Evolutionary conservation across 2,888 invertebrate species (phyloP).

Genomic region (Callinectes sapidus): DNA sequence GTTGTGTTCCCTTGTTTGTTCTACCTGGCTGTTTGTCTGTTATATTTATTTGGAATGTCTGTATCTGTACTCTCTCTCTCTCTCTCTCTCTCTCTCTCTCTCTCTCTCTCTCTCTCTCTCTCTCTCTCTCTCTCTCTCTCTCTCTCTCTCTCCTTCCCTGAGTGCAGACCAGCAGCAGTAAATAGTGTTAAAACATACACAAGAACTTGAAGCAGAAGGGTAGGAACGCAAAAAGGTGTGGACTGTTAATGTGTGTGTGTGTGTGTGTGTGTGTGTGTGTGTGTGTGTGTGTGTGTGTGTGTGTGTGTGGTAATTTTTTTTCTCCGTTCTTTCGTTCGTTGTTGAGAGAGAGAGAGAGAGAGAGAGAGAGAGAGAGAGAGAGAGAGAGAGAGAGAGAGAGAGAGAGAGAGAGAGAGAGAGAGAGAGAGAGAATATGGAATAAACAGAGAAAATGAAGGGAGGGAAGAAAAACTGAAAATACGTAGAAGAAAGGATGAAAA

Average conservation of each 20-base stretch:
- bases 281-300: neutral
- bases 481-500: neutral
- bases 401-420: conserved; percentile 24
- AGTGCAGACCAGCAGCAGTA: neutral
- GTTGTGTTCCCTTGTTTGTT: neutral
- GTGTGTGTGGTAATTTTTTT: neutral
- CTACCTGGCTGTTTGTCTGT: neutral
- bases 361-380: conserved; percentile 37
- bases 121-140: too few species aligned
- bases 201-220: neutral
- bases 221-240: neutral
- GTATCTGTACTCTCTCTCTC: neutral
- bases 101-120: too few species aligned
- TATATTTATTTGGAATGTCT: neutral
- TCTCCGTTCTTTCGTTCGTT: neutral
- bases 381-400: conserved; percentile 37
- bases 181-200: neutral
- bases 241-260: neutral
- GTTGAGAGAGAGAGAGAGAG: conserved; percentile 37
- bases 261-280: neutral
- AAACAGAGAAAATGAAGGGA: neutral
- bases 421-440: neutral
- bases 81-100: too few species aligned
- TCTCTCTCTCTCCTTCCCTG: neutral
- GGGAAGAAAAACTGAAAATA: neutral